Conservation (phyloP, 2,888 invertebrate species). For the Mythimna ferrago region DNA sequence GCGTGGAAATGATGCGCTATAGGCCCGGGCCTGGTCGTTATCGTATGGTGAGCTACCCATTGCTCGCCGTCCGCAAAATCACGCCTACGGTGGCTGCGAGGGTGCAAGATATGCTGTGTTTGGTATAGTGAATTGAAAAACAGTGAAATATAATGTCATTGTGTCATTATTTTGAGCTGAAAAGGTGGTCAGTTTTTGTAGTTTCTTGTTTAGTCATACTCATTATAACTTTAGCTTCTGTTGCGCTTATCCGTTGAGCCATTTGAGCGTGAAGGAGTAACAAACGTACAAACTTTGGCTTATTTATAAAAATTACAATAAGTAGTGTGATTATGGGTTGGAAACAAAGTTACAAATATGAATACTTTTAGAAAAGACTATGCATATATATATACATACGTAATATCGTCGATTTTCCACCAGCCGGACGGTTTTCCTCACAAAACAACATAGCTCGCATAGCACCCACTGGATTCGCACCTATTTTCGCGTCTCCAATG, state of each 20-base stretch:
- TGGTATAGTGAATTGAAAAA: too few species aligned
- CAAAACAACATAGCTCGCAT: constrained; percentile 15
- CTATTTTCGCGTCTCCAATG: constrained; percentile 55
- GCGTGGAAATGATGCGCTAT: too few species aligned
- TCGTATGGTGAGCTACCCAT: too few species aligned
- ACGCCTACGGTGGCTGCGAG: too few species aligned
- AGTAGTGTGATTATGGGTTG: neutral
- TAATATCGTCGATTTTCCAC: neutral
- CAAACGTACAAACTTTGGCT: too few species aligned
- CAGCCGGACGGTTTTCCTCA: neutral
- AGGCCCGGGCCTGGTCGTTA: too few species aligned
- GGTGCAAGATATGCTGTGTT: too few species aligned
- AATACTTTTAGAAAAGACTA: neutral
- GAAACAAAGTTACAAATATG: neutral
- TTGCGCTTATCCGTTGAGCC: too few species aligned
- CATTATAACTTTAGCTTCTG: neutral
- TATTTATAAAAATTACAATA: neutral
- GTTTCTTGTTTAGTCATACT: neutral
- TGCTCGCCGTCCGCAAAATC: too few species aligned
- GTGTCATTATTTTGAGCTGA: neutral
- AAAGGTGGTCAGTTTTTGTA: neutral
- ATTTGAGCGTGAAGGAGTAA: too few species aligned
- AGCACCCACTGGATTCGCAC: constrained; percentile 34
- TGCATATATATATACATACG: too few species aligned
- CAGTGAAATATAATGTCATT: too few species aligned